phyloP scores from a whole-genome alignment of 37 sponge, comb jelly and placozoan species.

The Cliona cf. orientalis region DNA sequence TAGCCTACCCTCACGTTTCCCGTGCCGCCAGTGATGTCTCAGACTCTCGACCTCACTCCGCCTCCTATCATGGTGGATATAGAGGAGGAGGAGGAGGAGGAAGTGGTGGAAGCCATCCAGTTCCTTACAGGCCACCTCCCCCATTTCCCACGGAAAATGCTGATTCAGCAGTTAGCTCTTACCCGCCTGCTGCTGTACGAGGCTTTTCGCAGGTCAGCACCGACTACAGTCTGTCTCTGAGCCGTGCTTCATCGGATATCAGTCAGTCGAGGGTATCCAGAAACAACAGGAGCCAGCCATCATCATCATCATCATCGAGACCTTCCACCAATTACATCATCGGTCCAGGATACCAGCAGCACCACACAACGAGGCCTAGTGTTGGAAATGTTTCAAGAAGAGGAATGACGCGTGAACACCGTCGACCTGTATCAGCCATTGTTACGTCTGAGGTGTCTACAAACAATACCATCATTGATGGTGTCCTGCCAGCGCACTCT shows the following conservation, averaged over 20 bases:
- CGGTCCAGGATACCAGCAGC: too few species aligned
- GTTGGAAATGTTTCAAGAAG: too few species aligned
- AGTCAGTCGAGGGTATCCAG: background rate
- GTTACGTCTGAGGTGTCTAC: too few species aligned
- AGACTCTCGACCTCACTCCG: background rate
- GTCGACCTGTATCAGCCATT: too few species aligned
- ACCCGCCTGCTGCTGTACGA: background rate
- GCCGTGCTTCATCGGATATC: background rate
- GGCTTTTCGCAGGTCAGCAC: background rate
- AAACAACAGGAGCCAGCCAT: background rate
- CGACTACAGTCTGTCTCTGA: background rate
- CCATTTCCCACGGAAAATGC: constrained; percentile 20
- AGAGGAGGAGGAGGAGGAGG: background rate
- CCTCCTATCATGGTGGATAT: background rate
- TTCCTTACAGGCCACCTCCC: constrained; percentile 45
- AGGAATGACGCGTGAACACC: too few species aligned
- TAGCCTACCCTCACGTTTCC: background rate
- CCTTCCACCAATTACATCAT: too few species aligned
- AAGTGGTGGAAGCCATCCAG: background rate
- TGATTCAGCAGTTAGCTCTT: background rate
- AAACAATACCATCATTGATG: too few species aligned
- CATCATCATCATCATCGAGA: too few species aligned
- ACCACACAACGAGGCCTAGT: too few species aligned
- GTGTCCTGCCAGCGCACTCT: background rate
- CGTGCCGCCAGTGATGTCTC: background rate